Evolutionary conservation across 2,113 vertebrate species (phyloP), one percentile per base, ranked within the genome.

Genomic region (Cyanistes caeruleus): DNA sequence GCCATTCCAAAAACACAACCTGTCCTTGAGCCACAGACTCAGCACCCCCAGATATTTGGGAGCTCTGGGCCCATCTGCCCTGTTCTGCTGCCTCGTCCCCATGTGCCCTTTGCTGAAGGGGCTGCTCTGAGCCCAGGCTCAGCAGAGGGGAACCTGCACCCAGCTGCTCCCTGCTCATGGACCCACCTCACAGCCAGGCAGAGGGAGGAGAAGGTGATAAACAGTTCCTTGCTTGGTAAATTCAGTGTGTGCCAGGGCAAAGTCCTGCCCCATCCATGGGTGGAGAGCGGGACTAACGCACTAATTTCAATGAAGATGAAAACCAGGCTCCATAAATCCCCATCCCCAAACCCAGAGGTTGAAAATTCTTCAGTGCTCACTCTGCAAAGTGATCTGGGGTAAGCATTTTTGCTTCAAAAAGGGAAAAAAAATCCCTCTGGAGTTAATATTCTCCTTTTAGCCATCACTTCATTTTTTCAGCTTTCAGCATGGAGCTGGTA

Each of bases 401-500:
- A 58, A 95, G 79, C 84, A 49, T 69, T 95, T 95, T 69, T 87
- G 39, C 77, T 79, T 74, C 4, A 1, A 75, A 49, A 60, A 21
- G 48, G 64, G 30, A 3, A n/a, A 79, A 49, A 74, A 91, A 67
- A 55, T 1, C 59, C 30, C 80, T 87, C 85, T 93, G 93, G 82
- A 96, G 82, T 94, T 93, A 93, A 95, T 96, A 94, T 93, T 94
- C 93, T 84, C 64, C 80, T 70, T 78, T 74, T 79, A 85, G 63
- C 78, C 37, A 88, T 75, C 73, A 64, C 95, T 91, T 96, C 93
- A 92, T 90, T 96, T 96, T 96, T 97, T 79, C 55, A 96, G 95
- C 91, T 95, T 97, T 97, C 96, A 97, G 89, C 94, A 59, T 92
- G 94, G 90, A 58, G 73, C 51, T 78, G 76, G 65, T 37, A 87